Base-by-base conservation (phyloP, 2,888 invertebrate species). In the Ypsolopha sequella region DNA sequence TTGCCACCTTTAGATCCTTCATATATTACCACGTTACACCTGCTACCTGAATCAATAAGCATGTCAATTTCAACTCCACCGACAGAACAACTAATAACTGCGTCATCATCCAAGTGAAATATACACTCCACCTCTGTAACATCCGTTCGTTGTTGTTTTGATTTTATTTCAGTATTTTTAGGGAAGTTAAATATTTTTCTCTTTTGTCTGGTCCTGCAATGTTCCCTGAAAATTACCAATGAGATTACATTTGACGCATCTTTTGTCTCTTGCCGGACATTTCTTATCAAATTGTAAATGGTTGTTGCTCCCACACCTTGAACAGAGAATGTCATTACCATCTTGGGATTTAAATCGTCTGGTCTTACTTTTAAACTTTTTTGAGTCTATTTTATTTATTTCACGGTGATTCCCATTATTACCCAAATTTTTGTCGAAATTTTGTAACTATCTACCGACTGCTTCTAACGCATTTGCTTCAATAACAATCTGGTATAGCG, bases 21-120 rank as follows among this genome's bases (percentile, higher is more conserved):
- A 50, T n/a, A 33, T 35, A 6, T 50, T 41, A 11, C 50, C 44
- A 50, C 2, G 50, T 50, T 7, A 34, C 34, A 35, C 43, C 50
- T 39, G 49, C 49, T 41, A 10, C 49, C 58, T 0, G 58, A 60
- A 45, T 61, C 60, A 7, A 60, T 58, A 6, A 61, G 39, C 54
- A 62, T 54, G 0, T 57, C 9, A 7, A 54, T 8, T 36, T 58
- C 51, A 0, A 51, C 41, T 6, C 62, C 62, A 2, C n/a, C n/a
- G n/a, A n/a, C n/a, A n/a, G n/a, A n/a, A n/a, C n/a, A n/a, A n/a
- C n/a, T n/a, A n/a, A n/a, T 24, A 0, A 9, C 44, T 9, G 43
- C 53, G 44, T 56, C 57, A 7, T 59, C 38, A 7, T 57, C 46
- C 0, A 60, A 36, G n/a, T n/a, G n/a, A n/a, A n/a, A n/a, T n/a